Base-by-base conservation (phyloP, 2,113 vertebrate species). In the Noctilio leporinus region DNA sequence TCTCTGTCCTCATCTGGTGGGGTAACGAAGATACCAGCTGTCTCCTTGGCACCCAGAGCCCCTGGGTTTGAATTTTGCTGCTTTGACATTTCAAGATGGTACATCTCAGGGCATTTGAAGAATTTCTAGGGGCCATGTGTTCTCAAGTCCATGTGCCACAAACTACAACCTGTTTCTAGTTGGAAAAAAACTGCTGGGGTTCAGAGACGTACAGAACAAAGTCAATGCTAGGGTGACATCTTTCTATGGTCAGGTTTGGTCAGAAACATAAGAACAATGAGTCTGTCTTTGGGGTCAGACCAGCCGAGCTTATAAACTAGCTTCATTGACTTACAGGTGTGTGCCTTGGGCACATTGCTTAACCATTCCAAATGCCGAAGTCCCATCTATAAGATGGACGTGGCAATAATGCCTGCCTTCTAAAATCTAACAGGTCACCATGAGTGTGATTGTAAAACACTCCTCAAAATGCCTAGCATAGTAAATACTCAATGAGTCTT, bases 51-150 rank as follows among this genome's bases (percentile, higher is more conserved):
- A 84, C 89, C 85, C 64, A n/a, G 55, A 17, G 51, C 75, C 51
- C 62, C 47, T 80, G 73, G 95, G 93, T 93, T 97, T 96, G 91
- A 95, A 97, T 97, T 94, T 70, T 95, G 95, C 94, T 97, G 89
- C 83, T 89, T 67, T 88, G 93, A 43, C 93, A 92, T 97, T 96
- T 97, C 86, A 91, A 96, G 86, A 91, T 94, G 76, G 92, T 14
- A 55, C 78, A 95, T 95, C 83, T 72, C 78, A 28, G 65, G 86
- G 84, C 86, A 96, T 94, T 91, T 47, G 55, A 92, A 80, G 89
- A 77, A 91, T 93, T 96, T 89, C 86, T 84, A 81, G 86, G 65
- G 91, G 91, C 69, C 73, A 96, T 84, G 91, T 96, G 86, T 77
- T 84, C 88, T 82, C 53, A 45, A 82, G 78, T 78, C 62, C 33